A percentile compares a stretch with the other conserved stretches of the same genome.
These are phyloP conservation scores for Labeo catla DNA, from an alignment of 2,113 vertebrate species.

Conservation along the genomic window DNA sequence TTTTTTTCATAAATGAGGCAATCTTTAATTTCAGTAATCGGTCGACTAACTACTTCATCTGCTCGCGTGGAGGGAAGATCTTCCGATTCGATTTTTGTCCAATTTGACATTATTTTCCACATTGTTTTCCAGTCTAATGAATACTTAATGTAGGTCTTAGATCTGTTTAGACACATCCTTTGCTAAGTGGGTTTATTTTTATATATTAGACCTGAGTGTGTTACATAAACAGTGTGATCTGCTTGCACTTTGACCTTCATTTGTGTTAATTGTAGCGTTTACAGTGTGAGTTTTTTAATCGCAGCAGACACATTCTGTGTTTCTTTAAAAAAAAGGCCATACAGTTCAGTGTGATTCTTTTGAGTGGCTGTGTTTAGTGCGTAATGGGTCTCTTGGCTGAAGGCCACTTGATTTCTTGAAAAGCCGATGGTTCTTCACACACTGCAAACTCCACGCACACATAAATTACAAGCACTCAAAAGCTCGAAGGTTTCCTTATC, in stretches of 20 bases:
- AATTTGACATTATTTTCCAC: not conserved
- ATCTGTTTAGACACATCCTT: not conserved
- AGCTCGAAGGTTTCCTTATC: not conserved
- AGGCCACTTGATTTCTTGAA: constrained; percentile 32
- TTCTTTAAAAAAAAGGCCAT: not conserved
- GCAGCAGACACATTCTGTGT: constrained; percentile 1
- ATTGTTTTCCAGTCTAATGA: not conserved
- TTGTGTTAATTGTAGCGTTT: not conserved
- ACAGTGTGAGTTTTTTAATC: not conserved
- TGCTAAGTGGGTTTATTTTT: not conserved
- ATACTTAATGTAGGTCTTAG: not conserved
- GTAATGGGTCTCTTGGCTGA: constrained; percentile 30
- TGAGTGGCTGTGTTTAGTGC: constrained; percentile 22
- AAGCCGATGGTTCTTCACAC: constrained; percentile 4
- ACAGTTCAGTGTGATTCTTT: not conserved
- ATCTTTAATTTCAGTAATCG: not conserved
- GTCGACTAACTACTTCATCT: not conserved
- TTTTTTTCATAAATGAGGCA: constrained; percentile 10
- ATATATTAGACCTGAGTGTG: not conserved
- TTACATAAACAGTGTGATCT: constrained; percentile 7
- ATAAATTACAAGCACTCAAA: not conserved
- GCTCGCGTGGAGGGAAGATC: not conserved
- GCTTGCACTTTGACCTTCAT: not conserved
- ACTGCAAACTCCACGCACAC: not conserved
- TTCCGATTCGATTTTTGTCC: not conserved